These are phyloP conservation scores for Sorex maritimensis DNA, from an alignment of 2,797 vertebrate species.

Conservation along the genomic window DNA sequence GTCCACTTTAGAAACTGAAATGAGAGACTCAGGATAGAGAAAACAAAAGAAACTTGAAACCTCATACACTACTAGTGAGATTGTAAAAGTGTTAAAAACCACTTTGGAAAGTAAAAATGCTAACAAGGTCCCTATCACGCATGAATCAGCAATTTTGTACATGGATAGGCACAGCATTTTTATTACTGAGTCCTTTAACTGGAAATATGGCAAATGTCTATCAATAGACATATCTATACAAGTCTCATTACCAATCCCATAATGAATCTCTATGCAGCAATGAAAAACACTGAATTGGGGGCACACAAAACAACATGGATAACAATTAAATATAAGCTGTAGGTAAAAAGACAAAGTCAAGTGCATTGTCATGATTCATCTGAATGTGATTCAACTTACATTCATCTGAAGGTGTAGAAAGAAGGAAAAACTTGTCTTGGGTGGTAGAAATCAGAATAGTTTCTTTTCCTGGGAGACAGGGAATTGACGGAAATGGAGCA, in stretches of 20 bases:
- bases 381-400: background rate
- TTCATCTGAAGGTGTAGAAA: background rate
- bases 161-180: background rate
- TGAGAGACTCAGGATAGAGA: background rate
- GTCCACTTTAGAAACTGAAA: background rate
- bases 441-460: conserved; percentile 30
- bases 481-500: background rate
- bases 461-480: background rate
- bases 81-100: background rate
- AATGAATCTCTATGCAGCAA: background rate
- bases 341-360: background rate
- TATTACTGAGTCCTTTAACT: background rate
- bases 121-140: background rate
- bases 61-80: background rate
- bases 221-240: background rate
- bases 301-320: background rate
- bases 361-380: no score
- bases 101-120: background rate
- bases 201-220: background rate
- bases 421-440: conserved; percentile 1
- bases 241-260: background rate
- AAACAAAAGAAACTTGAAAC: background rate
- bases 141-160: background rate
- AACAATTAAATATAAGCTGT: background rate
- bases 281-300: background rate